Evolutionary conservation across 92 coral and sea anemone species (phyloP).

Genomic region (Bergia puertoricense): DNA sequence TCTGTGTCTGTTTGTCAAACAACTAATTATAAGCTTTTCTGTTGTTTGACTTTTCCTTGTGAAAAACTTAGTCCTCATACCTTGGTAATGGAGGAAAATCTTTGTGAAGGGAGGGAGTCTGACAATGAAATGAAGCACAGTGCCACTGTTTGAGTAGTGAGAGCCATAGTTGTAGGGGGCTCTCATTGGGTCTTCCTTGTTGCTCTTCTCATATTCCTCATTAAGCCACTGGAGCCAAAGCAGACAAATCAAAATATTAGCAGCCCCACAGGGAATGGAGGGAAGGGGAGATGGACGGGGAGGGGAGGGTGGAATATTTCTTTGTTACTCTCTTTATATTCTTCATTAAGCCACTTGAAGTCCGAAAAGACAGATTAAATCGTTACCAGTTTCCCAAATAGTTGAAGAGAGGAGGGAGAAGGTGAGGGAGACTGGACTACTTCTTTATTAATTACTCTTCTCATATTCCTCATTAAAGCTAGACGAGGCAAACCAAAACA

Average conservation of each 20-base stretch:
- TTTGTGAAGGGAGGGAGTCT: conserved; percentile 94
- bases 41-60: too few species aligned
- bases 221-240: conserved; percentile 69
- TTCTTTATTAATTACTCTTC: too few species aligned
- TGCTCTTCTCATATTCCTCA: conserved; percentile 84
- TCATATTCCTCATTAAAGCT: too few species aligned
- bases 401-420: too few species aligned
- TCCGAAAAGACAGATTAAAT: too few species aligned
- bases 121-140: conserved; percentile 93
- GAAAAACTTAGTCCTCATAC: conserved; percentile 23
- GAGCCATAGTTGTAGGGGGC: conserved; percentile 97
- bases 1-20: background rate
- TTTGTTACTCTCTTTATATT: too few species aligned
- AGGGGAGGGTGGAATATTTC: background rate
- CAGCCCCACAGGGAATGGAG: background rate
- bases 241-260: background rate
- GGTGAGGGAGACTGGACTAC: too few species aligned
- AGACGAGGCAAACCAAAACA: too few species aligned
- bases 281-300: background rate
- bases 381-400: too few species aligned
- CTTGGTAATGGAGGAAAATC: conserved; percentile 94
- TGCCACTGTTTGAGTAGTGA: conserved; percentile 97
- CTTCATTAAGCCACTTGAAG: too few species aligned
- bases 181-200: conserved; percentile 74
- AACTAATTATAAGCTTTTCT: too few species aligned